Evolutionary conservation across 92 coral and sea anemone species (phyloP).

Genomic region (Pocillopora meandrina): DNA sequence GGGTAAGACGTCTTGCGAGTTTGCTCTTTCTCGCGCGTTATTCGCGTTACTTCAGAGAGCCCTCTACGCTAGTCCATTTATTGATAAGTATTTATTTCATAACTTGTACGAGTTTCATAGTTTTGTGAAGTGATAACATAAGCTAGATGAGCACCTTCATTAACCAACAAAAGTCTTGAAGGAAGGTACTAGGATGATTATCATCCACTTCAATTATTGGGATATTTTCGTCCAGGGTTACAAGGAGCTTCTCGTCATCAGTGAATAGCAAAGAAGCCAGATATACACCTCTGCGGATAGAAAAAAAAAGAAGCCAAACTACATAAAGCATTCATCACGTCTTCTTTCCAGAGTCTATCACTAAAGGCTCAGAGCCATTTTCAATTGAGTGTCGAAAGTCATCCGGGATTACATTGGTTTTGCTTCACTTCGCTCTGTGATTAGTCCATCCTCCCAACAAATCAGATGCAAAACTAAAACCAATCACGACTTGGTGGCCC

Average conservation of each 20-base stretch:
- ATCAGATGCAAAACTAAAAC: no score
- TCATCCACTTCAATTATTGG: slow-evolving; percentile 96
- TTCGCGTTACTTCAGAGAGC: no score
- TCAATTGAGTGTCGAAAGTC: not conserved
- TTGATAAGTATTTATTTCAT: not conserved
- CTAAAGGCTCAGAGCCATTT: not conserved
- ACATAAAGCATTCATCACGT: not conserved
- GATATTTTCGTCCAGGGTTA: slow-evolving; percentile 89
- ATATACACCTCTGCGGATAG: slow-evolving; percentile 80
- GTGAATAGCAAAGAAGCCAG: slow-evolving; percentile 88
- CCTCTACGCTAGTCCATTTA: not conserved
- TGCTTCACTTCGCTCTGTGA: no score
- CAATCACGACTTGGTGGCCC: no score
- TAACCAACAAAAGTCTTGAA: slow-evolving; percentile 97
- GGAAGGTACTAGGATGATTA: slow-evolving; percentile 81
- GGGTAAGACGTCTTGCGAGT: no score
- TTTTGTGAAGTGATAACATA: not conserved
- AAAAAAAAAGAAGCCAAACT: not conserved
- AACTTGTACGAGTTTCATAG: not conserved
- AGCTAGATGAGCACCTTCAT: slow-evolving; percentile 66
- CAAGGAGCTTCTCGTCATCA: slow-evolving; percentile 88
- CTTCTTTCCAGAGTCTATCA: not conserved
- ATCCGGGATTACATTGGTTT: no score
- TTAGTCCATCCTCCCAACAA: no score
- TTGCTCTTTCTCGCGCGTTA: no score